phyloP scores from a whole-genome alignment of 1,140 invertebrate genomes.

The Cylas formicarius region DNA sequence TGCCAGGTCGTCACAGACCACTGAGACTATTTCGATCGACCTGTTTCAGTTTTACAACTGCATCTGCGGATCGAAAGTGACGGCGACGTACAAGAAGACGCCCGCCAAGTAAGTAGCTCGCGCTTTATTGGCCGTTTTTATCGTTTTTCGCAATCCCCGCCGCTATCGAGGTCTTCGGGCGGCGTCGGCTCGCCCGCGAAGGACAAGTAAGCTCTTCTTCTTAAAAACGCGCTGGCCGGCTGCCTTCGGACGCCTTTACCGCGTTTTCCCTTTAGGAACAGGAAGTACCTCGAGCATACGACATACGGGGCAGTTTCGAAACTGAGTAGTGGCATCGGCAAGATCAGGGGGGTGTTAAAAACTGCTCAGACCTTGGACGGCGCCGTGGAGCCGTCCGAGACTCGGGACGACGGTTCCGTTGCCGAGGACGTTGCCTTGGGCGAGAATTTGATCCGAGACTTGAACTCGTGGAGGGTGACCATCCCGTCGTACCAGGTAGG shows the following conservation, averaged over 20 bases:
- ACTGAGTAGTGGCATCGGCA: conserved; percentile 42
- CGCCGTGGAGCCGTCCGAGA: conserved; percentile 31
- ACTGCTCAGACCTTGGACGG: conserved; percentile 42
- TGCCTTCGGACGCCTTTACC: neutral
- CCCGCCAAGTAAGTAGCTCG: conserved; percentile 45
- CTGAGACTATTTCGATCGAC: no score
- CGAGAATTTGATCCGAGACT: conserved; percentile 47
- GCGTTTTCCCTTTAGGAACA: conserved; percentile 17
- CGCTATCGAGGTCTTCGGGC: no score
- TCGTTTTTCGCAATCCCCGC: no score
- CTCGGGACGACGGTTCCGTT: conserved; percentile 22
- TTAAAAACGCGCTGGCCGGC: no score
- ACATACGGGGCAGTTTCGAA: conserved; percentile 38
- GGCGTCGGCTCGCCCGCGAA: conserved; percentile 32
- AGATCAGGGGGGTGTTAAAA: conserved; percentile 44
- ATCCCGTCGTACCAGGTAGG: conserved; percentile 41
- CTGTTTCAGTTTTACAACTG: conserved; percentile 59
- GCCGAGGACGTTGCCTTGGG: conserved; percentile 24
- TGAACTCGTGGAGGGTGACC: conserved; percentile 63
- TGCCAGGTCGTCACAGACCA: no score
- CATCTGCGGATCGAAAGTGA: conserved; percentile 55
- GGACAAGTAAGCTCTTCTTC: conserved; percentile 25
- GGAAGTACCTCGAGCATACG: conserved; percentile 33
- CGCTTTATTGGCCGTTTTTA: neutral
- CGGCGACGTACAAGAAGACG: conserved; percentile 46